Base-by-base conservation (phyloP, 2,888 invertebrate genomes). In the Schizotus pectinicornis region DNA sequence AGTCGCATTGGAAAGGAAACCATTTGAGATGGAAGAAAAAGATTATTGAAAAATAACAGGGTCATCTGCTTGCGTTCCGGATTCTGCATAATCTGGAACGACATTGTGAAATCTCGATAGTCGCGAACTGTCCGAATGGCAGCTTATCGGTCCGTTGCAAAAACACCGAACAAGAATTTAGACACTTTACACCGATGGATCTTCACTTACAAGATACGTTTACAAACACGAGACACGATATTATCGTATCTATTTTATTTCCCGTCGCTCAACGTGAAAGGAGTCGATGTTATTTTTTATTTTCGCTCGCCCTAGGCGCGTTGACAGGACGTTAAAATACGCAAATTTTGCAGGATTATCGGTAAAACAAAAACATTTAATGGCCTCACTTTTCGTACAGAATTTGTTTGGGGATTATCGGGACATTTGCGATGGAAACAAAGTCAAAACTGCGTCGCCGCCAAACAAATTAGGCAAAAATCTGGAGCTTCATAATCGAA, bases 41-140 rank as follows among this genome's bases (percentile, higher is more conserved):
- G 63, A 67, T 65, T 63, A 67, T 67, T 67, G 67, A 67, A 67
- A 67, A 67, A 67, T 67, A 67, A 65, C 65, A 56, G 62, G 62
- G 58, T 63, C 63, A 57, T 61, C 61, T 57, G 58, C 59, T 57
- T 56, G 59, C 56, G 52, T 59, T 55, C 53, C 61, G 51, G 59
- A 61, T 64, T 61, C 53, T 67, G 62, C 63, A 63, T 67, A 67
- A 67, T 67, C 63, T 65, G 22, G 57, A 65, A 65, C 56, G 65
- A 61, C 65, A 61, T 57, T 37, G 54, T 46, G 62, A 59, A 62
- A 60, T 62, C 64, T 62, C 64, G 61, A 64, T 64, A 60, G 58
- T 33, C 52, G 60, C 43, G 63, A 65, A 67, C 59, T 64, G 67
- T 65, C 64, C 65, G 45, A 63, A 63, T 56, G 60, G 55, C 48